phyloP scores from a whole-genome alignment of 2,888 invertebrate species.

The Eledona agricola region DNA sequence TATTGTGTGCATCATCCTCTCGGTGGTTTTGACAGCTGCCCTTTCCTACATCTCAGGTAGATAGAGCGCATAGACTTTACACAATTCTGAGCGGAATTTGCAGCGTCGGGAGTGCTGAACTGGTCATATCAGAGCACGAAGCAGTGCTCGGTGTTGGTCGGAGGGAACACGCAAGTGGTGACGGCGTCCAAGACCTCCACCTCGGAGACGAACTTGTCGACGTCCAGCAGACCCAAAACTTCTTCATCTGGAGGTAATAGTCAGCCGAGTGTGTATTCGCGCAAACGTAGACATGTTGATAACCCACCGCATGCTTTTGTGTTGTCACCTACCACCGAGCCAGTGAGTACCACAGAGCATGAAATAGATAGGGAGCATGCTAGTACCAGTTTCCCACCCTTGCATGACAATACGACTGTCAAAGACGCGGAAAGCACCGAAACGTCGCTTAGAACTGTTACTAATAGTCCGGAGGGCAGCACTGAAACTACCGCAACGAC shows the following conservation, averaged over 20 bases:
- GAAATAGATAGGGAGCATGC: constrained; percentile 53
- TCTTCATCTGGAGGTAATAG: constrained; percentile 69
- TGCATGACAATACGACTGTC: constrained; percentile 55
- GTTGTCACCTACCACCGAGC: constrained; percentile 45
- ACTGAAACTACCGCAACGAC: constrained; percentile 15
- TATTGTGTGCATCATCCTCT: constrained; percentile 85
- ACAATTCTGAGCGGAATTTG: constrained; percentile 33
- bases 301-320: constrained; percentile 59
- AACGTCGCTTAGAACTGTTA: constrained; percentile 46
- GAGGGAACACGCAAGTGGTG: constrained; percentile 76
- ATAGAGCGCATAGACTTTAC: constrained; percentile 49
- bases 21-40: constrained; percentile 82
- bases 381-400: constrained; percentile 51
- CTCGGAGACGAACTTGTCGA: constrained; percentile 76
- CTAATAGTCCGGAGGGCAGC: constrained; percentile 39
- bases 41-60: constrained; percentile 90
- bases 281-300: constrained; percentile 74
- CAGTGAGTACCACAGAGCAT: constrained; percentile 52
- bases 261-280: constrained; percentile 64
- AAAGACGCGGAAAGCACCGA: constrained; percentile 45
- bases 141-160: constrained; percentile 85
- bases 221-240: constrained; percentile 72
- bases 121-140: constrained; percentile 86
- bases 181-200: constrained; percentile 74
- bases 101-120: constrained; percentile 84